Base-by-base conservation (phyloP, 2,113 vertebrate genomes). In the human region DNA sequence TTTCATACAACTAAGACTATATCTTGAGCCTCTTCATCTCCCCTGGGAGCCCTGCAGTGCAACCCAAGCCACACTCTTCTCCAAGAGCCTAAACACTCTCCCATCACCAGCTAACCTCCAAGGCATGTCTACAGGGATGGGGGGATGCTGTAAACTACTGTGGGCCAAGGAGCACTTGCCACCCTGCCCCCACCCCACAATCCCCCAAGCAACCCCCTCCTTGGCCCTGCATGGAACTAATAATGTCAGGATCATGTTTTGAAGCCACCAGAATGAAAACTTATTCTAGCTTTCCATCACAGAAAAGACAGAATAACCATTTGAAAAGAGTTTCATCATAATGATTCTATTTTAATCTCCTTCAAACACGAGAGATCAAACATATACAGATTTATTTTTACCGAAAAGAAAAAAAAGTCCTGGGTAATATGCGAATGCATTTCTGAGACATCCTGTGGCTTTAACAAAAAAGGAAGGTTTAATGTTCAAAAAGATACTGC, bases 331-430 rank as follows among this genome's bases (percentile, higher is more conserved):
- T 98, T 98, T 98, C 95, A 96, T 98, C 97, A 97, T 94, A 93
- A 98, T 95, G 93, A 98, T 98, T 98, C 93, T 98, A 97, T 96
- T 96, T 97, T 98, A 98, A 98, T 98, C 90, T 97, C 93, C 91
- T 98, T 94, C 90, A 96, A 98, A 98, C 84, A 97, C 40, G 90
- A 98, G 30, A 97, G 93, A 98, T 98, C 96, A 98, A 98, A 98
- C 78, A 97, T 20, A 64, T 70, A 98, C 17, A 90, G 90, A 98
- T 98, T 96, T 94, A 96, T 85, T 94, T 94, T 97, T 40, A 96
- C 93, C 93, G 97, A 97, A 98, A 98, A 98, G 92, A 86, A 45
- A 89, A 35, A 76, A 72, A 96, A 97, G 93, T 79, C 95, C 97
- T 87, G 92, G 70, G 83, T 95, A 97, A 95, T 84, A 97, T 32